A percentile compares a stretch with the other conserved stretches of the same genome.
These are phyloP conservation scores for Tiaroga cobitis DNA, from an alignment of 2,797 vertebrate genomes.

Conservation along the genomic window DNA sequence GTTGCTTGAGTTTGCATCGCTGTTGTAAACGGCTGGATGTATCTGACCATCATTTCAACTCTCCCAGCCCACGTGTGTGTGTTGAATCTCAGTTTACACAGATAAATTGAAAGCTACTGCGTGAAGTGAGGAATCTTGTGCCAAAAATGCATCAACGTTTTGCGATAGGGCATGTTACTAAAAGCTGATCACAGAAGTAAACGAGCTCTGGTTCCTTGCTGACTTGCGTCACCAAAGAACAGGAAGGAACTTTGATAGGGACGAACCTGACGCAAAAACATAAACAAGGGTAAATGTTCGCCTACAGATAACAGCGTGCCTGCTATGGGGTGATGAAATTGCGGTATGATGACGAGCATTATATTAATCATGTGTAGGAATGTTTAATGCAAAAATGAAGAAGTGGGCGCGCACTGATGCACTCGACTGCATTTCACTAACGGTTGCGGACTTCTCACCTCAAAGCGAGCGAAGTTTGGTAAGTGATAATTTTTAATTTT, in stretches of 20 bases:
- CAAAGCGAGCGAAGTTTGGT: too few relatives aligned
- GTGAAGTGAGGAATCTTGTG: background rate
- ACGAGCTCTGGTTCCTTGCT: background rate
- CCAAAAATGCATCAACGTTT: conserved; percentile 47
- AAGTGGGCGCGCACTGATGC: too few relatives aligned
- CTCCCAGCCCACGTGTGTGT: background rate
- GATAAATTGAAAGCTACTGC: background rate
- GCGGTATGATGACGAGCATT: background rate
- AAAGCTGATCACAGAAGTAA: conserved; percentile 1
- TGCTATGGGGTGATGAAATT: background rate
- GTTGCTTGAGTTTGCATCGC: too few relatives aligned
- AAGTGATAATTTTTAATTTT: too few relatives aligned
- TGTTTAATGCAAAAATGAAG: background rate
- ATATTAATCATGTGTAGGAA: background rate
- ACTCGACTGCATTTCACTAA: too few relatives aligned
- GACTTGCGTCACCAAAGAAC: conserved; percentile 12
- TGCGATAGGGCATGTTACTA: conserved; percentile 45
- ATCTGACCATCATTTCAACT: background rate
- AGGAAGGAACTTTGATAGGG: conserved; percentile 28
- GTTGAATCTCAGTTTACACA: background rate
- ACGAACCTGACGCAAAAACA: background rate
- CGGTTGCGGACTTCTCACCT: too few relatives aligned
- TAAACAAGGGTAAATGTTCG: background rate
- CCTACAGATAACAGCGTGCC: background rate
- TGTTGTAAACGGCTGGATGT: background rate